Conservation (phyloP, 2,113 vertebrate species). For the Seriola quinqueradiata region DNA sequence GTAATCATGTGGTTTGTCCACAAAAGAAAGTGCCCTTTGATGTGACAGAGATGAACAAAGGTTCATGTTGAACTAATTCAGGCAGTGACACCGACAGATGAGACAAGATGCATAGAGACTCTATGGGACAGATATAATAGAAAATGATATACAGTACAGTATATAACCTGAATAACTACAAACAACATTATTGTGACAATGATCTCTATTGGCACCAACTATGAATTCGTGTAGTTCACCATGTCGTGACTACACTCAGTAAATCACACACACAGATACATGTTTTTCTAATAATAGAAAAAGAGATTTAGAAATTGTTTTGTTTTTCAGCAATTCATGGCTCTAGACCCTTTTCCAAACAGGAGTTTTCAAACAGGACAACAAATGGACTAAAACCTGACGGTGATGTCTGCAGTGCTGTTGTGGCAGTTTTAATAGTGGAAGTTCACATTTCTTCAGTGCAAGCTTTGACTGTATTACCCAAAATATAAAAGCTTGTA, state of each 20-base stretch:
- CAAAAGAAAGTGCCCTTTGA: constrained; percentile 58
- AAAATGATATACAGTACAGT: constrained; percentile 40
- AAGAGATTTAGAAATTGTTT: constrained; percentile 44
- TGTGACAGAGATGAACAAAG: constrained; percentile 44
- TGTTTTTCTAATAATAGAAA: constrained; percentile 53
- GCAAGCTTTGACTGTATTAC: constrained; percentile 53
- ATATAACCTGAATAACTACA: constrained; percentile 49
- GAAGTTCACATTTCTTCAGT: constrained; percentile 49
- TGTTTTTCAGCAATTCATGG: constrained; percentile 10
- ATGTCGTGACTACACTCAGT: constrained; percentile 27
- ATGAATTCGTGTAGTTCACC: constrained; percentile 31
- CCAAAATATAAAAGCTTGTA: constrained; percentile 33
- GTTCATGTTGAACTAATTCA: constrained; percentile 44
- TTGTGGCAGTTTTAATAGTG: constrained; percentile 61
- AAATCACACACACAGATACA: constrained; percentile 36
- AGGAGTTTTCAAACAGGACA: constrained; percentile 22
- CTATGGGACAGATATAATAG: background rate
- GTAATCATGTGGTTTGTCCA: constrained; percentile 59
- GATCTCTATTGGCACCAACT: constrained; percentile 35
- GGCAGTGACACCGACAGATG: constrained; percentile 51
- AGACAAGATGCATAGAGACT: constrained; percentile 52
- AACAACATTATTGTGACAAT: constrained; percentile 33
- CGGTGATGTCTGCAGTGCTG: constrained; percentile 19
- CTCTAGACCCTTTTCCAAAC: constrained; percentile 26
- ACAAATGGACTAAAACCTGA: constrained; percentile 45